Percentiles rank a stretch among this genome's conserved stretches.
Evolutionary conservation across 2,888 invertebrate genomes (phyloP).

Genomic region (Anticlea derivata): DNA sequence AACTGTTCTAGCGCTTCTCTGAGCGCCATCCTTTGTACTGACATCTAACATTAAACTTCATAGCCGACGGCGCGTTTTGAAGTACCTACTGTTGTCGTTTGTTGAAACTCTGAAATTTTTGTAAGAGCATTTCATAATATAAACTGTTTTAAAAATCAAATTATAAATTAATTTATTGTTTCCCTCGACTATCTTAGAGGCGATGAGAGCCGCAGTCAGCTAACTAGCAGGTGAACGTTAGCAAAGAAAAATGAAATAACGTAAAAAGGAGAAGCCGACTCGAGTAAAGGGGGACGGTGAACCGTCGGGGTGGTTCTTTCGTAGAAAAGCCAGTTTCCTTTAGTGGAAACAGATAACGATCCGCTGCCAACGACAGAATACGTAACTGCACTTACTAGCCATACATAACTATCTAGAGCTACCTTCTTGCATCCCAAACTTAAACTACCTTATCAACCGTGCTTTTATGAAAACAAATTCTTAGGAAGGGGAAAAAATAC

Average conservation of each 20-base stretch:
- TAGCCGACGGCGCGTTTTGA: slow-evolving; percentile 50
- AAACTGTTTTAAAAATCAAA: background rate
- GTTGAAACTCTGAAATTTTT: slow-evolving; percentile 31
- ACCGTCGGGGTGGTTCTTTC: slow-evolving; percentile 76
- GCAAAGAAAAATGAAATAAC: slow-evolving; percentile 82
- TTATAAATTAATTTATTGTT: background rate
- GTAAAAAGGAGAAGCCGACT: slow-evolving; percentile 73
- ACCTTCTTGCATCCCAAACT: slow-evolving; percentile 58
- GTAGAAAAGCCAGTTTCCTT: slow-evolving; percentile 81
- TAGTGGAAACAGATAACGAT: slow-evolving; percentile 84
- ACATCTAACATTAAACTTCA: slow-evolving; percentile 75
- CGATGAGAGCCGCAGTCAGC: slow-evolving; percentile 69
- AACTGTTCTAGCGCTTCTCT: slow-evolving; percentile 60
- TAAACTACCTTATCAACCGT: slow-evolving; percentile 63
- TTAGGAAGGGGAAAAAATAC: slow-evolving; percentile 54
- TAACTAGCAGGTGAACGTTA: slow-evolving; percentile 80
- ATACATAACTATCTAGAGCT: slow-evolving; percentile 48
- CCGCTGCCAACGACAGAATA: slow-evolving; percentile 81
- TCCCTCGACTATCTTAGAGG: slow-evolving; percentile 38
- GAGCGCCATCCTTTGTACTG: slow-evolving; percentile 68
- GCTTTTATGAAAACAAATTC: slow-evolving; percentile 61
- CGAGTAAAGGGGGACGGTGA: slow-evolving; percentile 59
- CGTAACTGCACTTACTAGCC: slow-evolving; percentile 77
- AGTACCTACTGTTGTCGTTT: slow-evolving; percentile 38
- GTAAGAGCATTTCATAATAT: slow-evolving; percentile 27